Evolutionary conservation across 2,113 vertebrate genomes (phyloP), one percentile per base, ranked within the genome.

Genomic region (Laterallus jamaicensis): DNA sequence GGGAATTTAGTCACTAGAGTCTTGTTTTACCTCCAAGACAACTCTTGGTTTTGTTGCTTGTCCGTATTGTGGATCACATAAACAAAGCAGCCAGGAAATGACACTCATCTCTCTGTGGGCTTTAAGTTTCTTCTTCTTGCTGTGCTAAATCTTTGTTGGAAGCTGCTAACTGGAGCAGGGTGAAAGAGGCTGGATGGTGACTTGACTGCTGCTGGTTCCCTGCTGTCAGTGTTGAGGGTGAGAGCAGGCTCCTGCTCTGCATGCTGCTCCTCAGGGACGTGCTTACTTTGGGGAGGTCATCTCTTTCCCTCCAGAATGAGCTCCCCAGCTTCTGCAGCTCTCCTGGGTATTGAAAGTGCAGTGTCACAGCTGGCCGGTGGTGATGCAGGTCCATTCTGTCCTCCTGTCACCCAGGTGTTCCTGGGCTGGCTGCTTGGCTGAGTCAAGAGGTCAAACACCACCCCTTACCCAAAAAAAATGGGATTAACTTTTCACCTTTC

Each of bases 21-120:
- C 35, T 42, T 58, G 0, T 29, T 87, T 85, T 87, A 59, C 32
- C 5, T 68, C 32, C 26, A 35, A 50, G 49, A 32, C 10, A 68
- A 0, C 8, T 89, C n/a, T 37, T 0, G 0, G 6, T 56, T 89
- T 75, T 87, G 4, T 56, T 70, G 28, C 59, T 64, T 29, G 13
- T 68, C 50, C 31, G 0, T 66, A 15, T 18, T 20, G 24, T 20
- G 28, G 86, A 71, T 49, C 12, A 91, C 40, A 40, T 77, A 78
- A 86, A 2, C 15, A 35, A 73, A 68, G 58, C 5, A 15, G 10
- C 11, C 10, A 15, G 58, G 32, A 35, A 67, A 54, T 4, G 13
- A 11, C n/a, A 2, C 3, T 91, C 5, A 47, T 19, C 44, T 24
- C 11, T 31, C 9, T 83, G 44, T 1, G 2, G 11, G 74, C 82